Evolutionary conservation across 2,888 invertebrate genomes (phyloP).

Genomic region (Rotaria magnacalcarata): DNA sequence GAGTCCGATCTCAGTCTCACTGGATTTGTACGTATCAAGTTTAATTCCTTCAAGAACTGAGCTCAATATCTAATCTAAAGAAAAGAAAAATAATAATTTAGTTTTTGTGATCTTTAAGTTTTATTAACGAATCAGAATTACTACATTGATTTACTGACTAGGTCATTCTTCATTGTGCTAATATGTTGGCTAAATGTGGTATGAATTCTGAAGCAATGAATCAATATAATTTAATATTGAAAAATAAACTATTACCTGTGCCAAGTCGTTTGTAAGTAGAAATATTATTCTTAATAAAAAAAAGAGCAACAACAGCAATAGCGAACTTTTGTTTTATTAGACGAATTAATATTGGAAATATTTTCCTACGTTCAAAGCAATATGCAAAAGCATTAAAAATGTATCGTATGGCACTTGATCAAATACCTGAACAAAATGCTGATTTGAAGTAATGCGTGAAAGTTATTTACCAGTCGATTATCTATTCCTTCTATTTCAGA

Average conservation of each 20-base stretch:
- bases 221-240: conserved; percentile 84
- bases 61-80: neutral
- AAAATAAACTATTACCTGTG: conserved; percentile 75
- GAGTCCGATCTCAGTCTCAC: conserved; percentile 90
- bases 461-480: neutral
- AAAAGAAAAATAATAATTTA: too few relatives aligned
- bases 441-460: conserved; percentile 70
- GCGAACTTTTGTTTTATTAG: conserved; percentile 65
- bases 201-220: conserved; percentile 91
- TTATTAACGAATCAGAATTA: too few relatives aligned
- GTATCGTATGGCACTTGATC: conserved; percentile 96
- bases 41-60: neutral
- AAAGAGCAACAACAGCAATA: neutral
- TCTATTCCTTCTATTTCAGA: neutral
- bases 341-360: conserved; percentile 96
- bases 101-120: too few relatives aligned
- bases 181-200: conserved; percentile 86
- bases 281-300: neutral
- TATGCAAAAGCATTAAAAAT: conserved; percentile 90
- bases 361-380: conserved; percentile 84
- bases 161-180: conserved; percentile 91
- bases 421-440: conserved; percentile 82
- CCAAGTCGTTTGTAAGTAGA: conserved; percentile 30
- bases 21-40: conserved; percentile 69
- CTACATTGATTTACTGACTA: conserved; percentile 56